phyloP scores from a whole-genome alignment of 2,888 invertebrate genomes.

The Sesia apiformis region DNA sequence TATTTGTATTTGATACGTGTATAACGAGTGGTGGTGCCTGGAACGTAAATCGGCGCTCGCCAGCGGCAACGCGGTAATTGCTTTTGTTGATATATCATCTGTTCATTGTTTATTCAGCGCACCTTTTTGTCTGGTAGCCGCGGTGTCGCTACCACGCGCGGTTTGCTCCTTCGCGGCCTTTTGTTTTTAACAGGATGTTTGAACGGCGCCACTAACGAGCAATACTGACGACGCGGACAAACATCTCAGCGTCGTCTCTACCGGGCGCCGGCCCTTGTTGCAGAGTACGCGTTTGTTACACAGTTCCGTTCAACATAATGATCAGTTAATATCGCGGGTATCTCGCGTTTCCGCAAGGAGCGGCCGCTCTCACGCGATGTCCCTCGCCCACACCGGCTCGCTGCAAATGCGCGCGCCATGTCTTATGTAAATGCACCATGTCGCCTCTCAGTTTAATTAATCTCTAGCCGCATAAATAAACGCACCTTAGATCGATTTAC shows the following conservation, averaged over 20 bases:
- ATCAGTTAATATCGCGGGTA: neutral
- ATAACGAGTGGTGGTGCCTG: slow-evolving; percentile 36
- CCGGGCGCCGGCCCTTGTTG: too few relatives aligned
- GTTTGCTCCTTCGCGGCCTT: slow-evolving; percentile 7
- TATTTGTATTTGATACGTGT: slow-evolving; percentile 27
- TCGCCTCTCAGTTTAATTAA: slow-evolving; percentile 67
- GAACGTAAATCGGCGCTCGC: slow-evolving; percentile 40
- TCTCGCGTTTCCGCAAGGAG: slow-evolving; percentile 6
- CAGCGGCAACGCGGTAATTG: slow-evolving; percentile 50
- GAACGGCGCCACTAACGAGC: neutral
- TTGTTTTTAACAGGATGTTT: slow-evolving; percentile 14
- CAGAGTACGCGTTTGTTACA: neutral
- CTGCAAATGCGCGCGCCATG: slow-evolving; percentile 70
- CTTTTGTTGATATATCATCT: slow-evolving; percentile 58
- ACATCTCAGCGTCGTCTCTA: too few relatives aligned
- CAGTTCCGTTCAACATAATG: neutral
- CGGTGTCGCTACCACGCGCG: slow-evolving; percentile 24
- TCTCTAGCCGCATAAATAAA: slow-evolving; percentile 68
- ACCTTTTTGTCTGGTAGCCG: slow-evolving; percentile 52
- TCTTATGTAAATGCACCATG: slow-evolving; percentile 71
- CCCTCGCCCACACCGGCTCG: slow-evolving; percentile 44
- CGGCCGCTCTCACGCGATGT: slow-evolving; percentile 28
- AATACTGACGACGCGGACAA: too few relatives aligned
- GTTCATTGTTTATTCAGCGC: slow-evolving; percentile 59
- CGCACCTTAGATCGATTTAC: slow-evolving; percentile 46